Evolutionary conservation across 2,797 vertebrate species (phyloP).

Genomic region (Rhinoraja longicauda): DNA sequence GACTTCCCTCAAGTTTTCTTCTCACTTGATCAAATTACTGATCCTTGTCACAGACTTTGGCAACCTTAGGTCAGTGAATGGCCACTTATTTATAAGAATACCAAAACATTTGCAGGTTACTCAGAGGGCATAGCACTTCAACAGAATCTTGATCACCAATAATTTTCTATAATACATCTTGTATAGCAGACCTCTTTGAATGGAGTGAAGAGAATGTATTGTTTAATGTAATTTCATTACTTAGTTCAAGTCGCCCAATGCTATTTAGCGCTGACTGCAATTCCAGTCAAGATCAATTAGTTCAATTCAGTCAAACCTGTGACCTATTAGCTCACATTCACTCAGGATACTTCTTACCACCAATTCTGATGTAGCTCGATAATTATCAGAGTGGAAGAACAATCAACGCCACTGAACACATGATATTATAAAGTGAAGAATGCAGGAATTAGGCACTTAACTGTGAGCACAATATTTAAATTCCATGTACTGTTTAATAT

Average conservation of each 20-base stretch:
- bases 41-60: neutral
- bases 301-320: neutral
- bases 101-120: neutral
- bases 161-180: neutral
- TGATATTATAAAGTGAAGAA: neutral
- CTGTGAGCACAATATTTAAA: neutral
- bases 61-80: neutral
- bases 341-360: neutral
- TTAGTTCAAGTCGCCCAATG: neutral
- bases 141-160: too few relatives aligned
- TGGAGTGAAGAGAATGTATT: neutral
- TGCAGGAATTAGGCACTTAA: neutral
- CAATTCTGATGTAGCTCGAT: neutral
- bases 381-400: neutral
- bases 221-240: neutral
- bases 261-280: neutral
- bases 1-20: neutral
- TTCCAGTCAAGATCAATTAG: neutral
- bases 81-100: neutral
- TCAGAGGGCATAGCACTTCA: neutral
- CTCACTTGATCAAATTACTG: neutral
- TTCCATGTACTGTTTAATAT: neutral
- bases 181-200: neutral
- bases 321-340: neutral
- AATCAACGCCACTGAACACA: neutral